phyloP scores from a whole-genome alignment of 1,140 invertebrate genomes.

The Drosophila sulfurigaster region DNA sequence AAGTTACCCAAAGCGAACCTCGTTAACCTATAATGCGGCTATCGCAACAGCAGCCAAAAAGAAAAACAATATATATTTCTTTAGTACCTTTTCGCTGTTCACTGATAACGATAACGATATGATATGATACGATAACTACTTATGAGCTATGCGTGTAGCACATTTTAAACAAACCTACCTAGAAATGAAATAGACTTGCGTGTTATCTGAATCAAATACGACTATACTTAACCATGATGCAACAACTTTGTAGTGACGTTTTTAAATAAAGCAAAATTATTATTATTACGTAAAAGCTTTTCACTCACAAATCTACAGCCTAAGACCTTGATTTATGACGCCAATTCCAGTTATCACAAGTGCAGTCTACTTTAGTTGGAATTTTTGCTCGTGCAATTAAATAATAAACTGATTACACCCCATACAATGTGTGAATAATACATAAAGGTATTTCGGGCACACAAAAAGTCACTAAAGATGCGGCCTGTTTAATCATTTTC shows the following conservation, averaged over 20 bases:
- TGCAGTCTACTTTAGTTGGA: conserved; percentile 1
- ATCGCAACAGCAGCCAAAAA: neutral
- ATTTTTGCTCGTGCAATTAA: neutral
- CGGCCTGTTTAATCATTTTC: no score
- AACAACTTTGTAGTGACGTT: conserved; percentile 84
- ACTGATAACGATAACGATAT: conserved; percentile 34
- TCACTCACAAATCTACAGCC: conserved; percentile 9
- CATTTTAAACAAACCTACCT: conserved; percentile 65
- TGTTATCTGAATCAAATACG: conserved; percentile 81
- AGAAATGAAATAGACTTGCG: conserved; percentile 60
- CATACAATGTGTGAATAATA: no score
- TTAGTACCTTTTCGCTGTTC: conserved; percentile 72
- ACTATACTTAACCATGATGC: conserved; percentile 76
- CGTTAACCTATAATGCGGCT: conserved; percentile 36
- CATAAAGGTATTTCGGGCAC: no score
- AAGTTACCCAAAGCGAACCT: conserved; percentile 10
- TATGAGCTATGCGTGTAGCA: conserved; percentile 68
- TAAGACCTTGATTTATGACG: conserved; percentile 51
- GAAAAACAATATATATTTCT: conserved; percentile 60
- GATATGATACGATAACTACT: conserved; percentile 29
- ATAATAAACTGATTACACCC: neutral
- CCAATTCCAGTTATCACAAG: conserved; percentile 23
- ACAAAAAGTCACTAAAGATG: no score
- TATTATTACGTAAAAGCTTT: conserved; percentile 56
- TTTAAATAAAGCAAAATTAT: conserved; percentile 82